phyloP scores from a whole-genome alignment of 2,888 invertebrate genomes.

The Agonopterix alstromeriana region DNA sequence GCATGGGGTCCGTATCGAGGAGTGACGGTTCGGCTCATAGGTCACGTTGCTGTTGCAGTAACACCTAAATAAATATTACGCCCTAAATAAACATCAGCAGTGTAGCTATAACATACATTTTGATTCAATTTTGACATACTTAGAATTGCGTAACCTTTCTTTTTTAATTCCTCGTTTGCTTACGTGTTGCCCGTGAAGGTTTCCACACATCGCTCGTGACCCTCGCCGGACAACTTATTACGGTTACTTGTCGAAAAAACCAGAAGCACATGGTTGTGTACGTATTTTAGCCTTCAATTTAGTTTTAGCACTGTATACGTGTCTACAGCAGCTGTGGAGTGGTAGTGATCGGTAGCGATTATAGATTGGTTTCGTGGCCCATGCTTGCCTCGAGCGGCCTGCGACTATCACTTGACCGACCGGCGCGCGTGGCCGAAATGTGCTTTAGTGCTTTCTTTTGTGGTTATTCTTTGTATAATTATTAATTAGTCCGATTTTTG shows the following conservation, averaged over 20 bases:
- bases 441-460: slow-evolving; percentile 1
- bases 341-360: slow-evolving; percentile 14
- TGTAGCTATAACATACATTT: background rate
- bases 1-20: slow-evolving; percentile 14
- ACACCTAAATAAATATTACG: slow-evolving; percentile 17
- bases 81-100: background rate
- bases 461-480: background rate
- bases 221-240: slow-evolving; percentile 41
- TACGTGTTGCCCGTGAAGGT: slow-evolving; percentile 74
- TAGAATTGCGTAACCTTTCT: slow-evolving; percentile 73
- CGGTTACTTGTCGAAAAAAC: slow-evolving; percentile 31
- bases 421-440: slow-evolving; percentile 11
- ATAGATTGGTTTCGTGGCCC: slow-evolving; percentile 12
- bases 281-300: slow-evolving; percentile 7
- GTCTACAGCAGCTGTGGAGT: slow-evolving; percentile 15
- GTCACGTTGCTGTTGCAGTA: slow-evolving; percentile 16
- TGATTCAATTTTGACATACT: slow-evolving; percentile 32
- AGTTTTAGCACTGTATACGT: slow-evolving; percentile 25
- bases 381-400: slow-evolving; percentile 13
- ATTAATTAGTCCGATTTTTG: background rate
- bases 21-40: background rate
- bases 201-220: slow-evolving; percentile 64
- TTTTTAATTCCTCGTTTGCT: slow-evolving; percentile 65
- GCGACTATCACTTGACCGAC: slow-evolving; percentile 8
- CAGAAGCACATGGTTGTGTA: slow-evolving; percentile 34